phyloP scores from a whole-genome alignment of 2,113 vertebrate species.

The Dicrurus megarhynchus region DNA sequence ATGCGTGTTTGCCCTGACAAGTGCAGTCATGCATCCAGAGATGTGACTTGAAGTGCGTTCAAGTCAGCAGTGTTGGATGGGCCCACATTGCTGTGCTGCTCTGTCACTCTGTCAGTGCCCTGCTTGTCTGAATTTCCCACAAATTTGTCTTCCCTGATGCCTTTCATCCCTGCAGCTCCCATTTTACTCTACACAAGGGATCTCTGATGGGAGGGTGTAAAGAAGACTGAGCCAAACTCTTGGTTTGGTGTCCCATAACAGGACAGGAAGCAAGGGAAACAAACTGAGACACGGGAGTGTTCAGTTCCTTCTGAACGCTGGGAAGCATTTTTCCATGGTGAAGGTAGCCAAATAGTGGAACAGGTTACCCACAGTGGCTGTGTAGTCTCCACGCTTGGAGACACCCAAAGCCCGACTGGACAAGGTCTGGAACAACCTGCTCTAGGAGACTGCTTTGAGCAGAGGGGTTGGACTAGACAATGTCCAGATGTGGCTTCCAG shows the following conservation, averaged over 20 bases:
- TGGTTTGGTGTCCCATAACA: background rate
- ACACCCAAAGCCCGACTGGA: background rate
- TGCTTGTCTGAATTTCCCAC: background rate
- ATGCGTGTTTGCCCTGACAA: background rate
- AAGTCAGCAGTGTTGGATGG: background rate
- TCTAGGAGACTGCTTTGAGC: background rate
- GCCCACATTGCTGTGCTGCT: background rate
- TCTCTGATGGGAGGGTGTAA: background rate
- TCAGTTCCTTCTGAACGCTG: background rate
- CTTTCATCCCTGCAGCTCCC: background rate
- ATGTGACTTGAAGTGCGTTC: constrained; percentile 24
- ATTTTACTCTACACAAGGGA: background rate
- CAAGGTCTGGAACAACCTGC: background rate
- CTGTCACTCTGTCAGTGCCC: background rate
- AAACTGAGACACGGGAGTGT: background rate
- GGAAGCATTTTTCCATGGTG: background rate
- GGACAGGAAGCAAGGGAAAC: background rate
- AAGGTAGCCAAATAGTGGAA: background rate
- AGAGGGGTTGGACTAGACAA: background rate
- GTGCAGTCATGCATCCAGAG: constrained; percentile 7
- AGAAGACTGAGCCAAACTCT: background rate
- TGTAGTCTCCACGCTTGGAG: background rate
- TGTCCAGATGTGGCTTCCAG: background rate
- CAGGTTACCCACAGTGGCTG: background rate
- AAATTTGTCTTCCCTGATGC: background rate